Conservation (phyloP, 2,797 vertebrate species). For the Enteromius viviparus region DNA sequence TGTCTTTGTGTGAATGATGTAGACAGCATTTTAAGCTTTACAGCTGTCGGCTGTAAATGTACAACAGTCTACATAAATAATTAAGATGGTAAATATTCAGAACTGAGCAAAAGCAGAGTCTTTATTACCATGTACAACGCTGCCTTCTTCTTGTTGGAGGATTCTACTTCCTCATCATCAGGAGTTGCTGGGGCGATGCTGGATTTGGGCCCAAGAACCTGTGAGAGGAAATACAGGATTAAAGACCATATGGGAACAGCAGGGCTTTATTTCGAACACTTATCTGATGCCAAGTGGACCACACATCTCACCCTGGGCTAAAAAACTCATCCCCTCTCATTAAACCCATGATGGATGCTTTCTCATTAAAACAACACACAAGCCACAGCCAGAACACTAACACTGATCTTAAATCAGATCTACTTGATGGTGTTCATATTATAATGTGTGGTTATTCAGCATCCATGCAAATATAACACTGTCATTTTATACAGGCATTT, state of each 20-base stretch:
- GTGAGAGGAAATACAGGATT: slow-evolving; percentile 21
- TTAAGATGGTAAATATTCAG: not conserved
- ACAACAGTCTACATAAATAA: slow-evolving; percentile 11
- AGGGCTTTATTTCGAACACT: not conserved
- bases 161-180: slow-evolving; percentile 62
- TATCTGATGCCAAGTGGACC: slow-evolving; percentile 29
- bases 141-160: slow-evolving; percentile 58
- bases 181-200: slow-evolving; percentile 58
- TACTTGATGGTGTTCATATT: not conserved
- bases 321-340: slow-evolving; percentile 9
- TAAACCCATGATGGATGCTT: not conserved
- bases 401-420: not conserved
- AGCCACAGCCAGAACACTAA: slow-evolving; percentile 10
- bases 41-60: slow-evolving; percentile 9
- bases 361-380: slow-evolving; percentile 11
- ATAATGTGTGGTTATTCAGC: not conserved
- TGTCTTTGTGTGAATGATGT: not conserved
- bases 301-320: not conserved
- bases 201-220: slow-evolving; percentile 75
- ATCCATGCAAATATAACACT: not conserved
- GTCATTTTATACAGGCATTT: not conserved
- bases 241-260: not conserved
- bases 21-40: not conserved
- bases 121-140: slow-evolving; percentile 74
- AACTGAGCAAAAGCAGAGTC: not conserved